Conservation (phyloP, 2,113 vertebrate genomes). For the Misgurnus anguillicaudatus region DNA sequence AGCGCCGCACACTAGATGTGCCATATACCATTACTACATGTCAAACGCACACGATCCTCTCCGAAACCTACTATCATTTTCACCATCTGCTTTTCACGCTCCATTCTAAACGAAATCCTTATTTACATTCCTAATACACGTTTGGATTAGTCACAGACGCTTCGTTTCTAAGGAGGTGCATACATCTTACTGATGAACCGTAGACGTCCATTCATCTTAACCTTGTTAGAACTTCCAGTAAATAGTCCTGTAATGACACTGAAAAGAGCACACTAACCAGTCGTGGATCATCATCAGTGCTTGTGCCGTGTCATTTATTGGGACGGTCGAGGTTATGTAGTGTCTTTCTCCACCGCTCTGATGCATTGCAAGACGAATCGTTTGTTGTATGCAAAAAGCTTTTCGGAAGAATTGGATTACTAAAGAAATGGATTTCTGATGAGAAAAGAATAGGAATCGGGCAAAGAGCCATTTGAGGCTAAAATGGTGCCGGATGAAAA, state of each 20-base stretch:
- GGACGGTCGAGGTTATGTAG: conserved; percentile 61
- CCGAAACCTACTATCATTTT: conserved; percentile 13
- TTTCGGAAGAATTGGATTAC: too few species aligned
- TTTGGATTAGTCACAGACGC: background rate
- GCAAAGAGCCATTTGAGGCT: conserved; percentile 16
- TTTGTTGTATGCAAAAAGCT: background rate
- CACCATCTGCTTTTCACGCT: conserved; percentile 53
- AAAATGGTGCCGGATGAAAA: background rate
- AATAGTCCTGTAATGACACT: background rate
- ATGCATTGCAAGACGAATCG: background rate
- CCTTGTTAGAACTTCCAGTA: background rate
- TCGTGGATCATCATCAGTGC: background rate
- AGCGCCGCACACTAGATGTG: background rate
- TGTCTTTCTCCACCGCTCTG: conserved; percentile 13
- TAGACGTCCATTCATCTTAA: background rate
- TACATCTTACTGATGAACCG: background rate
- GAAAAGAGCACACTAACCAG: background rate
- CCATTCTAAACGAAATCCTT: too few species aligned
- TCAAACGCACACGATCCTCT: conserved; percentile 9
- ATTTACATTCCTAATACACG: too few species aligned
- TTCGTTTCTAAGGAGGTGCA: background rate
- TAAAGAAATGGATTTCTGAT: conserved; percentile 9
- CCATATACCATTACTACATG: background rate
- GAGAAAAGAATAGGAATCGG: conserved; percentile 7
- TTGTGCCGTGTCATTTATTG: conserved; percentile 59